Evolutionary conservation across 2,888 invertebrate species (phyloP).

Genomic region (Ormyrus thymus): DNA sequence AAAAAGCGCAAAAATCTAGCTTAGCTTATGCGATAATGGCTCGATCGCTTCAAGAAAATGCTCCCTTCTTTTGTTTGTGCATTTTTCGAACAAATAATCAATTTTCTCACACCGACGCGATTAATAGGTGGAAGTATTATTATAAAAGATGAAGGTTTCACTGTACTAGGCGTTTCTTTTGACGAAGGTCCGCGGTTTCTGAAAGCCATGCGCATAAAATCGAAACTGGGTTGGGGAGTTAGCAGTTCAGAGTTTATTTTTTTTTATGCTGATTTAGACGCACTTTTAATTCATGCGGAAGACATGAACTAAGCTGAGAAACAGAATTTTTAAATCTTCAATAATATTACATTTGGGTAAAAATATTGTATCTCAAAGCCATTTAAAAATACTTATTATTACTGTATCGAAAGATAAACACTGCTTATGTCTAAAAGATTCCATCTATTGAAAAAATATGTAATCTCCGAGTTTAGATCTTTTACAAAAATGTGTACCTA

Average conservation of each 20-base stretch:
- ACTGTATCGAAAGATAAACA: slow-evolving; percentile 58
- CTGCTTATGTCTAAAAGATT: slow-evolving; percentile 48
- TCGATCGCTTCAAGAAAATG: slow-evolving; percentile 37
- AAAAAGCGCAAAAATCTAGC: neutral
- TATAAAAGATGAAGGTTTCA: neutral
- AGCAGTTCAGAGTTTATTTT: neutral
- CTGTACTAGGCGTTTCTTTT: neutral
- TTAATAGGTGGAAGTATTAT: neutral
- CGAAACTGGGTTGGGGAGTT: slow-evolving; percentile 1
- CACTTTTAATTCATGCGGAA: neutral
- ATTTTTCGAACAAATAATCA: slow-evolving; percentile 30
- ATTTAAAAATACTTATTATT: slow-evolving; percentile 55
- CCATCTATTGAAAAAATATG: no score
- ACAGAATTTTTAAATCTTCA: no score
- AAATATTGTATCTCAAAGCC: slow-evolving; percentile 24
- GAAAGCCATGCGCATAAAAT: neutral
- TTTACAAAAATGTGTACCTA: slow-evolving; percentile 18
- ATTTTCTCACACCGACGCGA: neutral
- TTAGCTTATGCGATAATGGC: slow-evolving; percentile 54
- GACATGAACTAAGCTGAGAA: neutral
- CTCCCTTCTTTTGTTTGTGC: slow-evolving; percentile 55
- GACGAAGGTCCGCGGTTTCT: neutral
- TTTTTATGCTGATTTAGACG: neutral
- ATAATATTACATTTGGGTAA: neutral
- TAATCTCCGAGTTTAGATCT: slow-evolving; percentile 37